Conservation (phyloP, 2,113 vertebrate species). For the Zosterops borbonicus region DNA sequence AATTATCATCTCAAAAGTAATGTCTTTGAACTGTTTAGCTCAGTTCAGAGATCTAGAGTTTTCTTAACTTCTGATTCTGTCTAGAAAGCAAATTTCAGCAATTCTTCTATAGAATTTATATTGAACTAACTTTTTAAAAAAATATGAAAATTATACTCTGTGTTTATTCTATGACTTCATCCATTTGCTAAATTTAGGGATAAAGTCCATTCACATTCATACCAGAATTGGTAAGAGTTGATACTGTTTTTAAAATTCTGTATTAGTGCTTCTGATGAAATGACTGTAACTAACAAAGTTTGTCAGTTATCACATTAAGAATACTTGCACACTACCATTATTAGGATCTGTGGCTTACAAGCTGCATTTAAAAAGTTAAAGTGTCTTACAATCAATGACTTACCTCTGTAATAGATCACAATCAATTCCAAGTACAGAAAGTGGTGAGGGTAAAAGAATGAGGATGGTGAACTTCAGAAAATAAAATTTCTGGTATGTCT, state of each 20-base stretch:
- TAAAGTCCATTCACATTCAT: neutral
- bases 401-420: neutral
- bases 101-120: neutral
- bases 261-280: neutral
- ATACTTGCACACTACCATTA: neutral
- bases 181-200: neutral
- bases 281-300: neutral
- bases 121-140: neutral
- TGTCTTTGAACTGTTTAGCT: neutral
- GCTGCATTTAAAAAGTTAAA: neutral
- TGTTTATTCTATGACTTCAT: neutral
- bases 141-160: neutral
- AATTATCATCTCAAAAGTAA: neutral
- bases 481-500: neutral
- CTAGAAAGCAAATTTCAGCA: neutral
- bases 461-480: neutral
- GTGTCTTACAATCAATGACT: neutral
- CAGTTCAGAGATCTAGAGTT: neutral
- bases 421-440: neutral
- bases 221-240: neutral
- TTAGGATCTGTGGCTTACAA: neutral
- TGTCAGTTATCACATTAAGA: neutral
- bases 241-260: neutral
- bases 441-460: neutral
- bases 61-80: neutral